Evolutionary conservation across 2,113 vertebrate genomes (phyloP), one percentile per base, ranked within the genome.

Genomic region (Scopus umbretta): DNA sequence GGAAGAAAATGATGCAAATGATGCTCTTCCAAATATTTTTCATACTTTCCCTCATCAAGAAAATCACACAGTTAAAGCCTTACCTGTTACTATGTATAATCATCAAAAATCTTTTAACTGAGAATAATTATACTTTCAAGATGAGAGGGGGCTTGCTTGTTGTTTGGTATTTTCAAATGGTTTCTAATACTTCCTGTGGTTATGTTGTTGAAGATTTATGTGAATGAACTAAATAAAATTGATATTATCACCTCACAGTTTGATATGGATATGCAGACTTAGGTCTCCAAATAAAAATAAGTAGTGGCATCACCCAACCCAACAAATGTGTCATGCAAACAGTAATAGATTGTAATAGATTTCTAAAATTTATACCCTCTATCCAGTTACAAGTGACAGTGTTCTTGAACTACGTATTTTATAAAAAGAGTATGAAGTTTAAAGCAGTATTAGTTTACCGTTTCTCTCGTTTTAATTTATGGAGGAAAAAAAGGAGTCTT

Each of bases 211-310:
- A 76, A 93, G 47, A 67, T 63, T 49, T 38, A 13, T 36, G 17
- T 52, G n/a, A 88, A 87, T 85, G 12, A 91, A 67, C n/a, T 13
- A 58, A 95, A 96, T 91, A 95, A 94, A 96, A 86, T 12, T 34
- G 40, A 13, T 12, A 10, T 52, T 59, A 40, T 43, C 86, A 67
- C 27, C 91, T 91, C 34, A 30, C 40, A 47, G 26, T 59, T 53
- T 74, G 58, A 58, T 42, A 20, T 1, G 20, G 63, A 55, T 50
- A 42, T 12, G 7, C 0, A 6, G 58, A 32, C 43, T 61, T 68
- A 7, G 4, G 32, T 70, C 58, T 91, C 49, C 17, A 13, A 88
- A 56, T 49, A 38, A 90, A 93, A 90, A 70, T 55, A 74, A 76
- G 19, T 6, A 38, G 53, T 26, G 59, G 20, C 42, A 80, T 42